Conservation (phyloP, 2,797 vertebrate species). For the Margarornis squamiger region DNA sequence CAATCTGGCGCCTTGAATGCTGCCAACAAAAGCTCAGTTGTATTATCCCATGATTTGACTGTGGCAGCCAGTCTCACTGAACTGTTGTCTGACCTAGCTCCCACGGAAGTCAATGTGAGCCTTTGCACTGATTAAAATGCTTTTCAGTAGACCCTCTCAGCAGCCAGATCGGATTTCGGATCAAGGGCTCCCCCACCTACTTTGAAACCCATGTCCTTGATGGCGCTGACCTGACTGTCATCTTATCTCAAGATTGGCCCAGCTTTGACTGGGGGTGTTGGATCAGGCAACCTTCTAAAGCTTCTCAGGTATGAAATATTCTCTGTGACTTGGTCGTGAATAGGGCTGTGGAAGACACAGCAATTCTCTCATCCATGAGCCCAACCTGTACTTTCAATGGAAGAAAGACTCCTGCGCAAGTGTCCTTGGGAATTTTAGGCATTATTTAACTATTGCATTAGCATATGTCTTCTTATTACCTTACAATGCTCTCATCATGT, state of each 20-base stretch:
- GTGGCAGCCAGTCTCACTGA: conserved; percentile 9
- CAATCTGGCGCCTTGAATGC: conserved; percentile 28
- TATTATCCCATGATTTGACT: conserved; percentile 6
- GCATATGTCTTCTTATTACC: conserved; percentile 7
- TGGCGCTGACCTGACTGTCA: neutral
- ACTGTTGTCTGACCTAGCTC: conserved; percentile 31
- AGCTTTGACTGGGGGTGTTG: fast-evolving
- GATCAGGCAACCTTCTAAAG: neutral
- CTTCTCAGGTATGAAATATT: neutral
- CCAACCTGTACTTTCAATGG: neutral
- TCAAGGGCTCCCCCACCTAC: neutral
- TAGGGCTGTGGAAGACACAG: neutral
- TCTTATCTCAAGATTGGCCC: neutral
- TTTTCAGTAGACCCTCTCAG: neutral
- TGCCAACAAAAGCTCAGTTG: conserved; percentile 53
- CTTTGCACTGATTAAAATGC: conserved; percentile 5
- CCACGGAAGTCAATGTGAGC: neutral
- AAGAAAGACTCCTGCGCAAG: neutral
- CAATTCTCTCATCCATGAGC: neutral
- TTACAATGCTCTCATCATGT: conserved; percentile 33
- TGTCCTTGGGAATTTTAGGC: neutral
- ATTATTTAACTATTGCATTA: conserved; percentile 48
- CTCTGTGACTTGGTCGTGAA: neutral
- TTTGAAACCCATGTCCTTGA: neutral
- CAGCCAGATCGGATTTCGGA: neutral